These are phyloP conservation scores for Rissa tridactyla DNA, from an alignment of 2,113 vertebrate genomes.

Conservation along the genomic window DNA sequence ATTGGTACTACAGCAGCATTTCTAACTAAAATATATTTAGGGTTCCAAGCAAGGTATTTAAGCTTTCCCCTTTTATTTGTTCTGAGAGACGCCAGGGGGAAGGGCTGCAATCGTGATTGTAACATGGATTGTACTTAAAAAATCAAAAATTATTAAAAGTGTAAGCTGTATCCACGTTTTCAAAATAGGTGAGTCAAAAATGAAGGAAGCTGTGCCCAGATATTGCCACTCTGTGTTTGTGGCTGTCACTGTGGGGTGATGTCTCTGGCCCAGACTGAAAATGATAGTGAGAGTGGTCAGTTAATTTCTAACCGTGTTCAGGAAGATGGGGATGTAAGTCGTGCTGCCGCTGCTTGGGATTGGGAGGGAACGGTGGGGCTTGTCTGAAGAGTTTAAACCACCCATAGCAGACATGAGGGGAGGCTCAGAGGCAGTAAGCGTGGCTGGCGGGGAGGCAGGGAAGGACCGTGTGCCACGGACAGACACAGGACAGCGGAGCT, in stretches of 20 bases:
- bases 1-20: neutral
- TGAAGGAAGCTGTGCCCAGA: neutral
- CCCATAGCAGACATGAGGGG: no score
- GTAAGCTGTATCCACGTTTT: neutral
- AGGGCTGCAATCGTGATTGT: neutral
- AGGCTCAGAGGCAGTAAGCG: accelerated
- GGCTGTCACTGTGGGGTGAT: neutral
- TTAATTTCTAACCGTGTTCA: neutral
- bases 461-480: neutral
- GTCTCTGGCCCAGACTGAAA: neutral
- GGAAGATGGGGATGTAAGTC: accelerated
- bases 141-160: neutral
- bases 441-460: neutral
- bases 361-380: neutral
- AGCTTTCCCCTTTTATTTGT: neutral
- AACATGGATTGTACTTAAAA: neutral
- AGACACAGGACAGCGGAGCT: accelerated
- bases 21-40: neutral
- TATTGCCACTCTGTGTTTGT: neutral
- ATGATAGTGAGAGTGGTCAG: neutral
- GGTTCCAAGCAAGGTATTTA: neutral
- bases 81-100: neutral
- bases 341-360: accelerated
- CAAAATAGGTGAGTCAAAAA: neutral
- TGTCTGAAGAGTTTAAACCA: neutral